Evolutionary conservation across 2,797 vertebrate species (phyloP).

Genomic region (Ciconia nigra): DNA sequence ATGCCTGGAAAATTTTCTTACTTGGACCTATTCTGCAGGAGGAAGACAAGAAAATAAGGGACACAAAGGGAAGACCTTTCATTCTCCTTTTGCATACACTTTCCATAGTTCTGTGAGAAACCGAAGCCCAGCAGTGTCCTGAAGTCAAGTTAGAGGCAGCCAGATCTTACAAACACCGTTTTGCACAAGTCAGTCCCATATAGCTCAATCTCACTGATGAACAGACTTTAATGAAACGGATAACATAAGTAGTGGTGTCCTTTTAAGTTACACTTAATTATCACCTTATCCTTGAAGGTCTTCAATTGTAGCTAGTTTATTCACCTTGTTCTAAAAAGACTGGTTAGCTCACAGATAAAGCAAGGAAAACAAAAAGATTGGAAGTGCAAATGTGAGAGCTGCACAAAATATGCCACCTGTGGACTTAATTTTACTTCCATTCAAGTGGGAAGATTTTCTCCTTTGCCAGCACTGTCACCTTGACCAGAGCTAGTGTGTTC

Average conservation of each 20-base stretch:
- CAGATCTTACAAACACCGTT: neutral
- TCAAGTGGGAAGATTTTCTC: neutral
- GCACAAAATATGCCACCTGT: neutral
- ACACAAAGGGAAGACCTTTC: neutral
- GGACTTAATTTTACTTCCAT: neutral
- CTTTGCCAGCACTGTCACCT: neutral
- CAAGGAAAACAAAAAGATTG: neutral
- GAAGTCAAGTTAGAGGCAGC: neutral
- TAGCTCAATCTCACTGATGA: neutral
- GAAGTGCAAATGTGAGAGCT: neutral
- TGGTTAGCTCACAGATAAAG: neutral
- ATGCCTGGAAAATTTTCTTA: neutral
- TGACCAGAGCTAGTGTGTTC: neutral
- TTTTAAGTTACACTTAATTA: neutral
- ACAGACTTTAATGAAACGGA: neutral
- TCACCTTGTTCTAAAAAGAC: neutral
- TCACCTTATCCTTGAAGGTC: neutral
- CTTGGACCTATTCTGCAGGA: neutral
- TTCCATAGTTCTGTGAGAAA: neutral
- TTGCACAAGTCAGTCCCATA: neutral
- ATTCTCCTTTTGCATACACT: neutral
- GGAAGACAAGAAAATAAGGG: neutral
- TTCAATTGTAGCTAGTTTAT: neutral
- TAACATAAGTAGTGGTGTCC: neutral
- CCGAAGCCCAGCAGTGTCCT: neutral